Conservation (phyloP, 1,140 invertebrate species). For the Pseudomyrmex concolor region DNA sequence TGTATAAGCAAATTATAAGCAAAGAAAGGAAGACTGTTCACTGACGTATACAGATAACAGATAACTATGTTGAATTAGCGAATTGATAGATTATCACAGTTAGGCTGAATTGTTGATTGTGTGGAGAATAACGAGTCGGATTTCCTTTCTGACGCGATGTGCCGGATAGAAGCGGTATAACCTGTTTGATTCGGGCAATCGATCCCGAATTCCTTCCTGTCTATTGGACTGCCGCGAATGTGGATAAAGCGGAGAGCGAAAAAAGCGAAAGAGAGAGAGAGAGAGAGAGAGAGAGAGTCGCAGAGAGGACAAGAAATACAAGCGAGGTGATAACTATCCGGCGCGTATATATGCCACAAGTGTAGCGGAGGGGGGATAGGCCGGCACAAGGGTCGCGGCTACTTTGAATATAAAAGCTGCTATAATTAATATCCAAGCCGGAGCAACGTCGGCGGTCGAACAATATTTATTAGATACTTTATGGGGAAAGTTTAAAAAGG, state of each 20-base stretch:
- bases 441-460: conserved; percentile 71
- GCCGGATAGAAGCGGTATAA: conserved; percentile 50
- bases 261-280: conserved; percentile 38
- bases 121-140: conserved; percentile 7
- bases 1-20: neutral
- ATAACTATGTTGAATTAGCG: neutral
- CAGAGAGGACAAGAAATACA: conserved; percentile 38
- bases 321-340: conserved; percentile 20
- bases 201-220: conserved; percentile 59
- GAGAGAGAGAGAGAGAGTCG: neutral
- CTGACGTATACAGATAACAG: too few species aligned
- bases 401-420: conserved; percentile 82
- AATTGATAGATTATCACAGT: neutral
- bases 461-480: conserved; percentile 83
- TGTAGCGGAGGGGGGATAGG: conserved; percentile 2
- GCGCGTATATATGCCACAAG: neutral
- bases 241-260: conserved; percentile 63
- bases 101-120: conserved; percentile 29
- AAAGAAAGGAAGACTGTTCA: too few species aligned
- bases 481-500: conserved; percentile 82
- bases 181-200: conserved; percentile 70
- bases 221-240: conserved; percentile 61
- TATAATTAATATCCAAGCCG: conserved; percentile 81
- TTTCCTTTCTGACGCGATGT: conserved; percentile 12
- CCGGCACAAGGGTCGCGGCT: conserved; percentile 57